Evolutionary conservation across 2,113 vertebrate species (phyloP), one percentile per base, ranked within the genome.

Genomic region (Sprattus sprattus): DNA sequence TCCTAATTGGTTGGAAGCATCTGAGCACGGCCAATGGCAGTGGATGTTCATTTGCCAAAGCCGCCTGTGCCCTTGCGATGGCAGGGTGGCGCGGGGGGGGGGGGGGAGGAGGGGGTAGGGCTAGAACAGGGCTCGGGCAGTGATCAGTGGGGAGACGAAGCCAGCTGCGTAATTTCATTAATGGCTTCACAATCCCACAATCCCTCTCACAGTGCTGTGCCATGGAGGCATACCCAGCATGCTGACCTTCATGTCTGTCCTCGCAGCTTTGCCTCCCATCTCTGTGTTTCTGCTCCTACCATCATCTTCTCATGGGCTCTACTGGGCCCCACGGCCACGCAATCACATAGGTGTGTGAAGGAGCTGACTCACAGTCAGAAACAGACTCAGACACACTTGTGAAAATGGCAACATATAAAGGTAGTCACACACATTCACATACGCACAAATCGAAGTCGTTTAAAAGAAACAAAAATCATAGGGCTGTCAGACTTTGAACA

Each of bases 141-240:
- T 54, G 81, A 85, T 85, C 82, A 25, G 57, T 57, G 78, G 81
- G 50, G 71, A 71, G 15, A 57, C 47, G 11, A 54, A 85, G 84
- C 83, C 86, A 90, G 87, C 85, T 85, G 83, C 81, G 83, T 82
- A 49, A 89, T 87, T 85, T 89, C 87, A 89, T 88, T 80, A 87
- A 90, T 86, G 78, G 82, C 81, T 86, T 75, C 85, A 50, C 87
- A 91, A 85, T 87, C 57, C 57, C 83, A 57, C 46, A 88, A 54
- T 20, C 45, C 84, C 83, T 85, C 84, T 88, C 60, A 82, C 84
- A 81, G 82, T 84, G 18, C 81, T 15, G 84, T 18, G 83, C 44
- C 78, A 64, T 71, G 81, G 64, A 50, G 81, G 45, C 47, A 87
- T 64, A 90, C 54, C 20, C 78, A 57, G 83, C 67, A 80, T 45